These are phyloP conservation scores for Spinibarbus caldwelli DNA, from an alignment of 2,797 vertebrate species.

Conservation along the genomic window DNA sequence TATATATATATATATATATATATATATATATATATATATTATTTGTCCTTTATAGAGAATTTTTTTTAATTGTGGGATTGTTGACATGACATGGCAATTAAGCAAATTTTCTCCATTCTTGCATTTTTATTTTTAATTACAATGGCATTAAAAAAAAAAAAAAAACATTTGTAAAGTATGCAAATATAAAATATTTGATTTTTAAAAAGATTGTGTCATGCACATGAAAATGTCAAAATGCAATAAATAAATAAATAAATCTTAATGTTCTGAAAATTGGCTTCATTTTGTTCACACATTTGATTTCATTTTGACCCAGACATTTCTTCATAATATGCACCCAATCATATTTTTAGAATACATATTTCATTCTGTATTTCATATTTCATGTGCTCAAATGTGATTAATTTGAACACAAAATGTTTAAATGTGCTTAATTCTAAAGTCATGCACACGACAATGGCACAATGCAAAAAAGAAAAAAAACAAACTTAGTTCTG, in stretches of 20 bases:
- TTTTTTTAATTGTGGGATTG: background rate
- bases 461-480: too few relatives aligned
- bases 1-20: too few relatives aligned
- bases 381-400: too few relatives aligned
- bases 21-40: too few relatives aligned
- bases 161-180: background rate
- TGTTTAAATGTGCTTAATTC: too few relatives aligned
- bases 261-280: too few relatives aligned
- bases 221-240: background rate
- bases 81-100: background rate
- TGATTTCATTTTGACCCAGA: too few relatives aligned
- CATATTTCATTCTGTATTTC: too few relatives aligned
- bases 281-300: too few relatives aligned
- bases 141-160: background rate
- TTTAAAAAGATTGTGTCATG: background rate
- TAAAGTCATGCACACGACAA: background rate
- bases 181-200: background rate
- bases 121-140: background rate
- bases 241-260: background rate
- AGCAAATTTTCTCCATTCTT: background rate
- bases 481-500: background rate
- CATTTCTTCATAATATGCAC: too few relatives aligned
- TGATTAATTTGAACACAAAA: too few relatives aligned
- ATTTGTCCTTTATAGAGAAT: background rate
- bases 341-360: too few relatives aligned